Evolutionary conservation across 1,140 invertebrate species (phyloP), one percentile per base, ranked within the genome.

Genomic region (Orius laevigatus): DNA sequence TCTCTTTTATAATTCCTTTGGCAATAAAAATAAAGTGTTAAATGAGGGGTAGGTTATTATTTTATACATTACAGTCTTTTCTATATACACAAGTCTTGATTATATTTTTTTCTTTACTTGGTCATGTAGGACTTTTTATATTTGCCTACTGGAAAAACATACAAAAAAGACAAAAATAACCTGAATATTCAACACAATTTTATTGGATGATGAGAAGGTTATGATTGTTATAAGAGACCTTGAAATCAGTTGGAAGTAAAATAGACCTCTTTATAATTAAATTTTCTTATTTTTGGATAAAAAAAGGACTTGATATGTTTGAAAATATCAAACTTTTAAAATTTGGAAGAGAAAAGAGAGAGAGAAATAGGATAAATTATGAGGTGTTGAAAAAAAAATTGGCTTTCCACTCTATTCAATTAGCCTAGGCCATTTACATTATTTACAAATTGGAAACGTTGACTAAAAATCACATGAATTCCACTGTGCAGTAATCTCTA

Each of bases 1-100:
- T 39, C 40, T 15, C 36, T 48, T 35, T 20, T 47, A 42, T 47
- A 52, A 52, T 52, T 52, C 50, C 50, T 52, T 52, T 52, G 50
- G 50, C 50, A 52, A 52, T 52, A 52, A 31, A 52, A 52, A 52
- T 46, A 33, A 51, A 46, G 47, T 16, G 15, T 46, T 15, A 36
- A 40, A 46, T 31, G 2, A 47, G 45, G 33, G 5, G 10, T 5
- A 31, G 20, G 31, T 46, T n/a, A 31, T 46, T 45, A 44, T 46
- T 41, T 35, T 52, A 52, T 42, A 51, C 25, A 20, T 41, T 43
- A 50, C 50, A 51, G 50, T 51, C 50, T 51, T 52, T 42, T 48
- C 46, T 52, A 47, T 39, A 46, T 41, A 36, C 34, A 15, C 19
- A 25, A 50, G 49, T 44, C 40, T 45, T 44, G 41, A 12, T 25